Evolutionary conservation across 1,140 invertebrate species (phyloP), one percentile per base, ranked within the genome.

Genomic region (Papilio machaon): DNA sequence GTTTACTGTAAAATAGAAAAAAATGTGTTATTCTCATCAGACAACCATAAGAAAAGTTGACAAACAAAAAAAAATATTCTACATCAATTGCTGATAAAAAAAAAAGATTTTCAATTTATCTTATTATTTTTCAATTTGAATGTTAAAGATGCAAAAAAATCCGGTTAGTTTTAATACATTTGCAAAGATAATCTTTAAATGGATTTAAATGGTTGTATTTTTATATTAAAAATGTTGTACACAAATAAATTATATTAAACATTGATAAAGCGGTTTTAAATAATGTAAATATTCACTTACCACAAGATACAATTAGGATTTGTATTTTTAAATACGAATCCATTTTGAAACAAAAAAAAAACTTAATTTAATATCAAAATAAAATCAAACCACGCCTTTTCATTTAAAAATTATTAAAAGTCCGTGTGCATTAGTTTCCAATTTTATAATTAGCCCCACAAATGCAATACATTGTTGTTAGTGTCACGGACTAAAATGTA

Each of bases 1-100:
- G 38, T 88, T 84, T 35, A 88, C 87, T 88, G 82, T 19, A 86
- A 88, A 46, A 19, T 2, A 81, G 13, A 30, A 67, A 30, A 60
- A 23, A 54, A 23, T 23, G 6, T 19, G 9, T 60, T 60, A 10
- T 23, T 60, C 17, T 54, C 15, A 54, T 17, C 17, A 52, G 15
- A 52, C 38, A 30, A 0, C 23, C 7, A 0, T 43, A 43, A 7
- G 38, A 43, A 4, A 43, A 43, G 38, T 43, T 6, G 7, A 7
- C 54, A 58, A 6, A 19, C n/a, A 58, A 9, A 19, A 58, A 58
- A 58, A 8, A 6, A 8, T 58, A 10, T 4, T 43, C 1, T 43
- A 43, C 38, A 43, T 30, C 23, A 30, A 30, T 43, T 6, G 38
- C 38, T 43, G 7, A 43, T 4, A 43, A 43, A 43, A 43, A 43